phyloP scores from a whole-genome alignment of 2,888 invertebrate species.

The Anticlea derivata region DNA sequence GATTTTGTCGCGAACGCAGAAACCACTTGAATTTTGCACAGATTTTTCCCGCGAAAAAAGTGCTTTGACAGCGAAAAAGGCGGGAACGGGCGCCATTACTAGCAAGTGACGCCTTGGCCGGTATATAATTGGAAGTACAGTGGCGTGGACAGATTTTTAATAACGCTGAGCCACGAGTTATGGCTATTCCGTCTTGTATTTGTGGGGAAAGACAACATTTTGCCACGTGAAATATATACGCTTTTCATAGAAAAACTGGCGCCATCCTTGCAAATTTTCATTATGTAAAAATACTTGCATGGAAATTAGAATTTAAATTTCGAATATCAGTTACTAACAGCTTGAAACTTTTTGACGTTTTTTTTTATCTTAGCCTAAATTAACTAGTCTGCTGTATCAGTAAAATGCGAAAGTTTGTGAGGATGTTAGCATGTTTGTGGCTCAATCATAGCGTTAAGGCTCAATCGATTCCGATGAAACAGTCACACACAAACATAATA shows the following conservation, averaged over 20 bases:
- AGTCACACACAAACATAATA: too few species aligned
- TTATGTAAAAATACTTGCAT: too few species aligned
- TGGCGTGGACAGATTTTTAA: slow-evolving; percentile 53
- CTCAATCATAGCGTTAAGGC: too few species aligned
- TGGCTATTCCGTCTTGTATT: slow-evolving; percentile 35
- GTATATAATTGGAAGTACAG: slow-evolving; percentile 49
- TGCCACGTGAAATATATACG: slow-evolving; percentile 19
- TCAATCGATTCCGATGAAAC: too few species aligned
- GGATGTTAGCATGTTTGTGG: too few species aligned
- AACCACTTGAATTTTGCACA: slow-evolving; percentile 34
- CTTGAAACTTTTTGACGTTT: too few species aligned
- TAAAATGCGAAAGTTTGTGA: too few species aligned
- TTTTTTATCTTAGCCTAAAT: too few species aligned
- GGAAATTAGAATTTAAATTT: too few species aligned
- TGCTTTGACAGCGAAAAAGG: slow-evolving; percentile 81
- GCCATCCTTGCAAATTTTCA: too few species aligned
- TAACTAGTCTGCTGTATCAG: too few species aligned
- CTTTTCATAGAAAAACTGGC: slow-evolving; percentile 18
- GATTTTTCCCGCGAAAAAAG: slow-evolving; percentile 71
- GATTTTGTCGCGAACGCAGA: slow-evolving; percentile 31
- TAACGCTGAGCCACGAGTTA: slow-evolving; percentile 45
- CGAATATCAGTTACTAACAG: too few species aligned
- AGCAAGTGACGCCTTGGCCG: slow-evolving; percentile 85
- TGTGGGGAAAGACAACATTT: slow-evolving; percentile 28
- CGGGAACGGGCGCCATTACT: slow-evolving; percentile 83